phyloP scores from a whole-genome alignment of 2,888 invertebrate genomes.

The Brachyptera risi region DNA sequence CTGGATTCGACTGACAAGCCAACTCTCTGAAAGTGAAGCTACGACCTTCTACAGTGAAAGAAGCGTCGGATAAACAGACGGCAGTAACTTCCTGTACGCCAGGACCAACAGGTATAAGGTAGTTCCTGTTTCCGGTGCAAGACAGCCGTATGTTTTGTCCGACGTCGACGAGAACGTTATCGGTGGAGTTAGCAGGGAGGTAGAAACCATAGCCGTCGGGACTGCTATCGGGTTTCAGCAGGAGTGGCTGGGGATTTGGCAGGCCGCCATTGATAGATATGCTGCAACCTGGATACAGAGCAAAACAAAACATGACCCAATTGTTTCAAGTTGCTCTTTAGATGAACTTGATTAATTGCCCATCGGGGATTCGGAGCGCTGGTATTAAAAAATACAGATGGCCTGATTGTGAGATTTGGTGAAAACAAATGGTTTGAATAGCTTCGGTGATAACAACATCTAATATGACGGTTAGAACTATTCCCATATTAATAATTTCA shows the following conservation, averaged over 20 bases:
- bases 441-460: too few species aligned
- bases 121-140: slow-evolving; percentile 22
- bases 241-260: slow-evolving; percentile 4
- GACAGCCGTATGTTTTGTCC: slow-evolving; percentile 16
- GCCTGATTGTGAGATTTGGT: too few species aligned
- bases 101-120: not conserved
- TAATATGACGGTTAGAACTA: too few species aligned
- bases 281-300: slow-evolving; percentile 20
- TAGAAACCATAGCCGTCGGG: slow-evolving; percentile 19
- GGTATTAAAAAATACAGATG: too few species aligned
- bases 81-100: slow-evolving; percentile 7
- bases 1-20: slow-evolving; percentile 33
- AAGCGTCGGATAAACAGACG: slow-evolving; percentile 24
- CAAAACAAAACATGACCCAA: too few species aligned
- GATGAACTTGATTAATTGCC: too few species aligned
- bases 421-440: too few species aligned
- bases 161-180: not conserved
- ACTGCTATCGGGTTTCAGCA: slow-evolving; percentile 11
- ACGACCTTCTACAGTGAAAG: slow-evolving; percentile 27
- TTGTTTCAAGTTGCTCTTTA: too few species aligned
- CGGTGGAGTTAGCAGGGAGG: not conserved
- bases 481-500: too few species aligned
- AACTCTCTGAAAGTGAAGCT: slow-evolving; percentile 44
- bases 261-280: slow-evolving; percentile 24
- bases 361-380: too few species aligned